Percentiles rank a stretch among this genome's conserved stretches.
Evolutionary conservation across 2,113 vertebrate species (phyloP).

Genomic region (Psammodynastes pulverulentus): DNA sequence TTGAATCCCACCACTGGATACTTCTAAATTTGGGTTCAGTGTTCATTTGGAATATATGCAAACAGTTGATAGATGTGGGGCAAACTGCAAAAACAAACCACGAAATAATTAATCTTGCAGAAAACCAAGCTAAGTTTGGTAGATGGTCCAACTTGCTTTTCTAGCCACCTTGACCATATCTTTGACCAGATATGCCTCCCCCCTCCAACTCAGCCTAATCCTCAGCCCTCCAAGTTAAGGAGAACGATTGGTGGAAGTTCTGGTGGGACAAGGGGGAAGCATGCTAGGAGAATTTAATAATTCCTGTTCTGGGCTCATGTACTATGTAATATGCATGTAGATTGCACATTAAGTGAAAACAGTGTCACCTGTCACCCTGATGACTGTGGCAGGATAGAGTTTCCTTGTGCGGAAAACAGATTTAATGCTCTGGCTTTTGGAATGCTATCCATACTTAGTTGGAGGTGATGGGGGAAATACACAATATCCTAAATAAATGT

Average conservation of each 20-base stretch:
- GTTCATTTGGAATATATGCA: background rate
- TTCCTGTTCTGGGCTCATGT: background rate
- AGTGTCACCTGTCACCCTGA: background rate
- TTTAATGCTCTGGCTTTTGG: background rate
- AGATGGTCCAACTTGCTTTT: background rate
- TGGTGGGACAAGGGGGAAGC: background rate
- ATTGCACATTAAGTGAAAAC: background rate
- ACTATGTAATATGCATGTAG: background rate
- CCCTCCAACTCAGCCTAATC: background rate
- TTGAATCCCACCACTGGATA: no score
- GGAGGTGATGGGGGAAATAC: background rate
- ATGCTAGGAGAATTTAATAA: background rate
- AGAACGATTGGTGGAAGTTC: background rate
- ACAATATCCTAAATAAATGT: background rate
- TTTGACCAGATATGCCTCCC: background rate
- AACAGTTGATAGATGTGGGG: background rate
- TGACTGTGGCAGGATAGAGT: background rate
- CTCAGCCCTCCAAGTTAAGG: background rate
- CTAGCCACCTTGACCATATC: no score
- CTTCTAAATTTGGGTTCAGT: background rate
- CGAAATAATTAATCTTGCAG: background rate
- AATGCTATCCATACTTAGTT: background rate
- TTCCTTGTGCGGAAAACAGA: background rate
- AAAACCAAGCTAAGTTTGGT: background rate
- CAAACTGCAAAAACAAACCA: background rate